Base-by-base conservation (phyloP, 2,797 vertebrate genomes). In the Prunella strophiata region DNA sequence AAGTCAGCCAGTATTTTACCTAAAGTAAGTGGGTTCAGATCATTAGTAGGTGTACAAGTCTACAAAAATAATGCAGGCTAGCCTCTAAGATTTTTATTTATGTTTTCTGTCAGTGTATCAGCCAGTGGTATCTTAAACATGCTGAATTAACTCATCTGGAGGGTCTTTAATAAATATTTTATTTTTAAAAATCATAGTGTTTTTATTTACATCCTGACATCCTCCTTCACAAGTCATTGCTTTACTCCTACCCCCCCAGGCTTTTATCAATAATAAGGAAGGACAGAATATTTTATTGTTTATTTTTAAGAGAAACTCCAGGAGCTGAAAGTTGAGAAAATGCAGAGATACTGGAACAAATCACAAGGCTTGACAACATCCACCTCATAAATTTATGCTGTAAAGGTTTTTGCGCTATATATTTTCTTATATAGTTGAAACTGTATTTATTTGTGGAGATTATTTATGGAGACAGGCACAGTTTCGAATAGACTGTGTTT, bases 361-460 rank as follows among this genome's bases (percentile, higher is more conserved):
- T 95, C 85, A 63, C n/a, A 50, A 59, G 36, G 34, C 32, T 66
- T 94, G 85, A 79, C 76, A 73, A 16, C 18, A 59, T n/a, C 43
- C 20, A 36, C 54, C 59, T 86, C 77, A 72, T 94, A 93, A 93
- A 93, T 90, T 78, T 74, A 61, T 0, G 1, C 23, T 58, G n/a
- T 75, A 89, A 72, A 91, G 50, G 16, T 89, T 92, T 91, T 77
- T 42, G 34, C 89, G 85, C 78, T 88, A 34, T 14, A 34, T 86
- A 68, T 93, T 94, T 94, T 93, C 52, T 82, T 78, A 54, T 42
- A 22, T 48, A 58, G 50, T 91, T 68, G 89, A 93, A 93, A 72
- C 51, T 1, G 1, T 88, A 62, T 92, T 75, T 93, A 90, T 91
- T 68, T 94, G 40, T 20, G 59, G 54, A 70, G 26, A 23, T 90